Percentiles rank a stretch among this genome's conserved stretches.
phyloP scores from a whole-genome alignment of 2,888 invertebrate species.

The Pseudanteris insignis region DNA sequence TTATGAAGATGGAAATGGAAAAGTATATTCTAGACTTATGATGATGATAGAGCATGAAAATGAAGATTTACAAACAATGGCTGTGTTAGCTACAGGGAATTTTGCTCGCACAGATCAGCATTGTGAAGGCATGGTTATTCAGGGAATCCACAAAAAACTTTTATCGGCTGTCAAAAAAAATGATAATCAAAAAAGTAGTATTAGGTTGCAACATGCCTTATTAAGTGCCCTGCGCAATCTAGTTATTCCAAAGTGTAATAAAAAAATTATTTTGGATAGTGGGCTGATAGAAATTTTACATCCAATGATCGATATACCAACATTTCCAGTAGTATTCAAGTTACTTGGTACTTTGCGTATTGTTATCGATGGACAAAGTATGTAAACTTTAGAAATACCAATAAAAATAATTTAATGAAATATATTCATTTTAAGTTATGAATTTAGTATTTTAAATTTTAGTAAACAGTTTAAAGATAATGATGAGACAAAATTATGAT shows the following conservation, averaged over 20 bases:
- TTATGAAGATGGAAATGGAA: conserved; percentile 80
- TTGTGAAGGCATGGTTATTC: conserved; percentile 83
- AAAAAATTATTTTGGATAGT: conserved; percentile 75
- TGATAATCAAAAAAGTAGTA: conserved; percentile 49
- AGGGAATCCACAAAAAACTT: conserved; percentile 77
- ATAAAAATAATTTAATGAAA: not conserved
- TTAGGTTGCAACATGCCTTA: conserved; percentile 76
- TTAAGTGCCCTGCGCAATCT: conserved; percentile 83
- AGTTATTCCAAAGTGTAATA: conserved; percentile 79
- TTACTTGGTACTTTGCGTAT: conserved; percentile 85
- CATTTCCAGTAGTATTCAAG: conserved; percentile 86
- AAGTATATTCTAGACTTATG: conserved; percentile 77
- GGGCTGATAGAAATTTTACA: conserved; percentile 79
- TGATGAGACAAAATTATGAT: too few species aligned
- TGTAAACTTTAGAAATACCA: conserved; percentile 43
- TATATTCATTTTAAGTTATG: too few species aligned
- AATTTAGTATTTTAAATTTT: too few species aligned
- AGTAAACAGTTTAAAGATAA: too few species aligned
- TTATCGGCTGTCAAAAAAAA: conserved; percentile 64
- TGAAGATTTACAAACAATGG: conserved; percentile 81
- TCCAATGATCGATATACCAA: conserved; percentile 75
- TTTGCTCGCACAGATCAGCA: conserved; percentile 88
- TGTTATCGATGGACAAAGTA: conserved; percentile 86
- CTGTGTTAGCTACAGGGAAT: conserved; percentile 86
- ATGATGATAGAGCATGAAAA: conserved; percentile 81